These are phyloP conservation scores for Heloderma charlesbogerti DNA, from an alignment of 2,113 vertebrate genomes.

Conservation along the genomic window DNA sequence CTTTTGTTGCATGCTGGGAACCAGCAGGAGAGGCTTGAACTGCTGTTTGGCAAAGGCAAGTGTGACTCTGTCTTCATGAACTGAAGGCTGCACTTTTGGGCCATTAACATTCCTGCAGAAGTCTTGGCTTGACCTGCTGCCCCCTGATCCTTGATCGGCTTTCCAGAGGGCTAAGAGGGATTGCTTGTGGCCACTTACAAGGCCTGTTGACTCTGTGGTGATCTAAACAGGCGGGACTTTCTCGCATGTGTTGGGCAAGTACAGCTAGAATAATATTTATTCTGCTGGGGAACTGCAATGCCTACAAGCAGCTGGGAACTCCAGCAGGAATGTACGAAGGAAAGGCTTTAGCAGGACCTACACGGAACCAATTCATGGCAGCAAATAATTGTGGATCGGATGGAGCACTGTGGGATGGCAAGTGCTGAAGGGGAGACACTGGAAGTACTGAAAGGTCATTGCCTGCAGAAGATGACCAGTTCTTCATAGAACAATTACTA, in stretches of 20 bases:
- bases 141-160: conserved; percentile 53
- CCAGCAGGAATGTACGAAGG: conserved; percentile 26
- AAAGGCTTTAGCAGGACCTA: conserved; percentile 47
- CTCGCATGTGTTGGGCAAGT: conserved; percentile 5
- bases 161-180: conserved; percentile 34
- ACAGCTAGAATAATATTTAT: conserved; percentile 59
- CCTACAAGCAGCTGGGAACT: background rate
- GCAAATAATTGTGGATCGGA: background rate
- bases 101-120: conserved; percentile 48
- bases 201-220: conserved; percentile 39
- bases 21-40: conserved; percentile 51
- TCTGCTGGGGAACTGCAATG: conserved; percentile 35
- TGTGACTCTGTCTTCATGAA: conserved; percentile 41
- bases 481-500: conserved; percentile 54
- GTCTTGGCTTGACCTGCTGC: background rate
- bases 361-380: conserved; percentile 27
- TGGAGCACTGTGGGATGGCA: background rate
- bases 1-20: conserved; percentile 50
- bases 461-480: conserved; percentile 48
- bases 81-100: conserved; percentile 29
- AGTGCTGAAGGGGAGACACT: conserved; percentile 49
- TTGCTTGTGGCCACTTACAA: conserved; percentile 49
- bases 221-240: conserved; percentile 25
- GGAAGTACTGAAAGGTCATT: conserved; percentile 50
- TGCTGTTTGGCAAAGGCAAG: conserved; percentile 16